A percentile compares a stretch with the other conserved stretches of the same genome.
Conservation (phyloP, 2,888 invertebrate species). For the Leucoma salicis region DNA sequence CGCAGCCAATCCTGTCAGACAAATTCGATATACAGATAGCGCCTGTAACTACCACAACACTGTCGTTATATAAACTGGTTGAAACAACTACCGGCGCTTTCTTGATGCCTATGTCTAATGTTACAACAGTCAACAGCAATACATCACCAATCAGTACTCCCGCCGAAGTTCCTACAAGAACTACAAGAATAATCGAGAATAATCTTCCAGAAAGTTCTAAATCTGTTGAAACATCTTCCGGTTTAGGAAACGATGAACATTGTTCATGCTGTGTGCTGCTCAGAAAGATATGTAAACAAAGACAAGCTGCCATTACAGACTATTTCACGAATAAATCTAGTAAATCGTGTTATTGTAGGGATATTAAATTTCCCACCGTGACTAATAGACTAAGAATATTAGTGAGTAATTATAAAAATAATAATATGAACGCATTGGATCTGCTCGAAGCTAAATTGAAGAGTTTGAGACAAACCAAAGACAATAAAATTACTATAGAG, state of each 20-base stretch:
- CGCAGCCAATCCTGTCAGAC: conserved; percentile 5
- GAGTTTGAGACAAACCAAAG: conserved; percentile 3
- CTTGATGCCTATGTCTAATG: conserved; percentile 42
- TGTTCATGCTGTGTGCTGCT: conserved; percentile 60
- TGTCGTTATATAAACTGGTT: conserved; percentile 41
- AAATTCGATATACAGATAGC: conserved; percentile 26
- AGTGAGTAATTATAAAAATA: conserved; percentile 44
- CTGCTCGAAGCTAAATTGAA: conserved; percentile 38
- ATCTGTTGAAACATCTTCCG: not conserved
- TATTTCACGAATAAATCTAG: conserved; percentile 43
- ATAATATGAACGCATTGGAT: conserved; percentile 32
- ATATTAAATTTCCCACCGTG: conserved; percentile 45
- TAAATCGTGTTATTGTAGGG: conserved; percentile 49
- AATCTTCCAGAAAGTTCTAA: conserved; percentile 7
- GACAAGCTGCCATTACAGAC: conserved; percentile 57
- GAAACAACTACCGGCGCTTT: conserved; percentile 44
- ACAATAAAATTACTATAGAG: conserved; percentile 5
- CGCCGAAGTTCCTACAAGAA: conserved; percentile 6
- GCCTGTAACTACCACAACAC: not conserved
- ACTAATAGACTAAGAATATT: conserved; percentile 57
- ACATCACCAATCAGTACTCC: conserved; percentile 32
- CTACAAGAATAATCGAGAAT: not conserved
- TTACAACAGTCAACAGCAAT: conserved; percentile 36
- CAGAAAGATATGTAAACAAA: conserved; percentile 46
- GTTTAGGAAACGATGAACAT: conserved; percentile 33